Percentiles rank a stretch among this genome's conserved stretches.
Evolutionary conservation across 2,113 vertebrate genomes (phyloP).

Genomic region (Benitochromis conjunctus): DNA sequence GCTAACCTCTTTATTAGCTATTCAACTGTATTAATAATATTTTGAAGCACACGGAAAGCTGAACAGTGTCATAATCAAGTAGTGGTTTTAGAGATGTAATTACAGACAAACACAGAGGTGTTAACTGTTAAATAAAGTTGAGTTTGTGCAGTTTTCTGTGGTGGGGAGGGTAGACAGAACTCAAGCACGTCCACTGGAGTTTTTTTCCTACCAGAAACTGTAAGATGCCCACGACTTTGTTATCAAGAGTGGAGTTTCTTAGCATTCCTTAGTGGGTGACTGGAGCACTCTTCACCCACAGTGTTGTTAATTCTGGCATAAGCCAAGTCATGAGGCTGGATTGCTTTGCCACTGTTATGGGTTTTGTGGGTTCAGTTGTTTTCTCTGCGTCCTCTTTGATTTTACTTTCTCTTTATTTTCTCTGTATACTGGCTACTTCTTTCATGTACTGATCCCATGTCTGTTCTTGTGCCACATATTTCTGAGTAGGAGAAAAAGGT

Average conservation of each 20-base stretch:
- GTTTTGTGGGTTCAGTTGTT: not conserved
- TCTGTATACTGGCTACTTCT: not conserved
- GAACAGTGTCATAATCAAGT: not conserved
- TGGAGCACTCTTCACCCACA: not conserved
- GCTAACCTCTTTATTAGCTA: not conserved
- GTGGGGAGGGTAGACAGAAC: not conserved
- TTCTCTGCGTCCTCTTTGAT: not conserved
- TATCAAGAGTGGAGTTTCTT: slow-evolving; percentile 12
- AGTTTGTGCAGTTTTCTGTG: not conserved
- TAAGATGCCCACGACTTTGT: not conserved
- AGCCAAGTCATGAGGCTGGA: slow-evolving; percentile 6
- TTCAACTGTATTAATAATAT: not conserved
- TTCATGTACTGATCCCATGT: not conserved
- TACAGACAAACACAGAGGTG: not conserved
- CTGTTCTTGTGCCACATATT: not conserved
- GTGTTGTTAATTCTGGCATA: slow-evolving; percentile 15
- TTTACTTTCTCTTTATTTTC: not conserved
- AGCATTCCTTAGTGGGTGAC: slow-evolving; percentile 22
- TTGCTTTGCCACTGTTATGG: not conserved
- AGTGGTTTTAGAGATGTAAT: not conserved
- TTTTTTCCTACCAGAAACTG: slow-evolving; percentile 2
- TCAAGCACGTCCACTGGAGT: not conserved
- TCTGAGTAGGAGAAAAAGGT: slow-evolving; percentile 7
- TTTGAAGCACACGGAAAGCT: not conserved
- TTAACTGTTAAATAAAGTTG: not conserved